Evolutionary conservation across 2,113 vertebrate species (phyloP).

Genomic region (Saimiri boliviensis): DNA sequence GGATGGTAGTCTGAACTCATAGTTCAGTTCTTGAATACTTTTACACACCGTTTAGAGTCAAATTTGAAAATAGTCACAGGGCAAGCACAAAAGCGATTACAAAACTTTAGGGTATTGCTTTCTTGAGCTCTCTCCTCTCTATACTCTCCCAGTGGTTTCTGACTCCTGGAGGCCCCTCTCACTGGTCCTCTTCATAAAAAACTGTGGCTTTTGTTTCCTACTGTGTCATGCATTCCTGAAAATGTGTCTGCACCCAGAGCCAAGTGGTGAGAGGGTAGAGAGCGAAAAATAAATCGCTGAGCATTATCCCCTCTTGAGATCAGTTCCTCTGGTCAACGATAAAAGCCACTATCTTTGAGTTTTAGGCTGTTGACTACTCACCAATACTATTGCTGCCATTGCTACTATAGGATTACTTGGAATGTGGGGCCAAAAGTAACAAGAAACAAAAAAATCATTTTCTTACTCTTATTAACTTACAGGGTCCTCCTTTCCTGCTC

Average conservation of each 20-base stretch:
- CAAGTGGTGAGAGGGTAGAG: not conserved
- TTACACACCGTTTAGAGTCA: not conserved
- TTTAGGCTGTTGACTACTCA: not conserved
- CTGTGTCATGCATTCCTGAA: not conserved
- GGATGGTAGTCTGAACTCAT: not conserved
- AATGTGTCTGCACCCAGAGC: not conserved
- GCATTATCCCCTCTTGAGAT: not conserved
- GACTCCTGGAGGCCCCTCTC: not conserved
- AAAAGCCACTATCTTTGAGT: not conserved
- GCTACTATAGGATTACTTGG: not conserved
- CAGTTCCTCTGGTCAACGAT: not conserved
- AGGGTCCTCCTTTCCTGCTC: not conserved
- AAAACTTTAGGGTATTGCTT: not conserved
- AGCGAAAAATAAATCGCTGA: not conserved
- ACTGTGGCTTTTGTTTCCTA: not conserved
- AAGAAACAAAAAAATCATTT: not conserved
- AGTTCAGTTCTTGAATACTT: not conserved
- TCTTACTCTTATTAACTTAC: not conserved
- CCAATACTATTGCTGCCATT: not conserved
- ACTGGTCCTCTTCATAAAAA: not conserved
- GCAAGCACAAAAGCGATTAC: not conserved
- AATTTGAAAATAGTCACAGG: not conserved
- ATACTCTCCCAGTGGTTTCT: not conserved
- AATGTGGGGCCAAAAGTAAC: not conserved
- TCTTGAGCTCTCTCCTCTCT: not conserved